Percentiles rank a stretch among this genome's conserved stretches.
These are phyloP conservation scores for Dissostichus mawsoni DNA, from an alignment of 2,113 vertebrate species.

Conservation along the genomic window DNA sequence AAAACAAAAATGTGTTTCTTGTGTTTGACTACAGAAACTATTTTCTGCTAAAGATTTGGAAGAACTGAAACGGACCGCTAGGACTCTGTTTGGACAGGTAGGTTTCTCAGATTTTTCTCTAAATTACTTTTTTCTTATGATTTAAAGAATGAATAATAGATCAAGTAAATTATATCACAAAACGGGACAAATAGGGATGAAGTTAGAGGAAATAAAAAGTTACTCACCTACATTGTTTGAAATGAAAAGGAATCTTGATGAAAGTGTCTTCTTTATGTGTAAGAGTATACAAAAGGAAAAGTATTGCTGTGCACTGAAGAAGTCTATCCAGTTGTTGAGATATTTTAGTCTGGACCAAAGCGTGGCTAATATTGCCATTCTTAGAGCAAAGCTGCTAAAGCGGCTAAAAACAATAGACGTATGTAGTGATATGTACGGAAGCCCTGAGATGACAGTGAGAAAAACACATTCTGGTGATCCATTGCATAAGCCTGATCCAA, in stretches of 20 bases:
- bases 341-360: too few relatives aligned
- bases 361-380: too few relatives aligned
- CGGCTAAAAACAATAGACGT: not conserved
- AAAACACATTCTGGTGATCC: too few relatives aligned
- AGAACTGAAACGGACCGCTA: conserved; percentile 83
- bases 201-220: not conserved
- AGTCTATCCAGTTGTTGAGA: too few relatives aligned
- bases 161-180: not conserved
- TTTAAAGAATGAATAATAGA: not conserved
- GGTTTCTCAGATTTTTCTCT: not conserved
- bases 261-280: not conserved
- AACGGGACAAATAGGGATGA: not conserved
- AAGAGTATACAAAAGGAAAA: not conserved
- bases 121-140: not conserved
- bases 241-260: too few relatives aligned
- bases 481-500: too few relatives aligned
- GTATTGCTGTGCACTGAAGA: not conserved
- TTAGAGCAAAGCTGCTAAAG: not conserved
- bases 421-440: too few relatives aligned
- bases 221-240: not conserved
- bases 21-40: conserved; percentile 81
- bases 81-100: conserved; percentile 90
- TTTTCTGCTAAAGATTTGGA: conserved; percentile 89
- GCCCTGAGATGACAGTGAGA: not conserved
- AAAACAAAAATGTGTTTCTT: not conserved